Evolutionary conservation across 2,888 invertebrate genomes (phyloP).

Genomic region (Alentia gelatinosa): DNA sequence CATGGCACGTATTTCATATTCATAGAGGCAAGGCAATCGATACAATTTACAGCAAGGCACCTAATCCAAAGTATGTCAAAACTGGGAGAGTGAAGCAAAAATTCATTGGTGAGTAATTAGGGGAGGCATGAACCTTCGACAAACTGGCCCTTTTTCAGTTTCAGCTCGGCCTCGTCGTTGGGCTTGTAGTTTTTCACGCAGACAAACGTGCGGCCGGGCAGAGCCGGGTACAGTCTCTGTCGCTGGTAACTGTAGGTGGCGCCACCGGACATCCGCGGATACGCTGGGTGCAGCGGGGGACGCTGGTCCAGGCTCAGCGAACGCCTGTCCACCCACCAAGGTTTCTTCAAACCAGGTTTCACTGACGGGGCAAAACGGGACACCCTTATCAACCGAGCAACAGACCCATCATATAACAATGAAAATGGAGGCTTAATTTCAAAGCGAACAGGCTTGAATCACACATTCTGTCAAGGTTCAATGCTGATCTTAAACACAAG

Average conservation of each 20-base stretch:
- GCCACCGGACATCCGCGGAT: conserved; percentile 71
- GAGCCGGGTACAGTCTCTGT: conserved; percentile 64
- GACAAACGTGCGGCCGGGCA: conserved; percentile 90
- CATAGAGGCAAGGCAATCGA: not conserved
- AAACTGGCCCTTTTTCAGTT: conserved; percentile 92
- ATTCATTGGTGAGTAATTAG: too few relatives aligned
- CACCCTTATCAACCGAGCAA: not conserved
- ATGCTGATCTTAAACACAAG: too few relatives aligned
- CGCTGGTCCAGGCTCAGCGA: conserved; percentile 54
- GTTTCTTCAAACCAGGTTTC: not conserved
- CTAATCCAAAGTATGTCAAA: not conserved
- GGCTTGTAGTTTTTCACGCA: conserved; percentile 91
- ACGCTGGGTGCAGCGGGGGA: conserved; percentile 75
- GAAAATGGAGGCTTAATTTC: too few relatives aligned
- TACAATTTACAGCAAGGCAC: not conserved
- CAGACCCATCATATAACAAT: too few relatives aligned
- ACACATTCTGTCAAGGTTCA: too few relatives aligned
- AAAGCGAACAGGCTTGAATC: too few relatives aligned
- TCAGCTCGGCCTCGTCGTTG: conserved; percentile 88
- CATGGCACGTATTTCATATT: too few relatives aligned
- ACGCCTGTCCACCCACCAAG: not conserved
- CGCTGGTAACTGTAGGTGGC: conserved; percentile 62
- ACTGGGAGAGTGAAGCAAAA: too few relatives aligned
- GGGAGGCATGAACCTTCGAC: conserved; percentile 87
- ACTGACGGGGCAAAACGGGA: not conserved